A percentile compares a stretch with the other conserved stretches of the same genome.
Conservation (phyloP, 2,888 invertebrate species). For the Drosophila phalerata region DNA sequence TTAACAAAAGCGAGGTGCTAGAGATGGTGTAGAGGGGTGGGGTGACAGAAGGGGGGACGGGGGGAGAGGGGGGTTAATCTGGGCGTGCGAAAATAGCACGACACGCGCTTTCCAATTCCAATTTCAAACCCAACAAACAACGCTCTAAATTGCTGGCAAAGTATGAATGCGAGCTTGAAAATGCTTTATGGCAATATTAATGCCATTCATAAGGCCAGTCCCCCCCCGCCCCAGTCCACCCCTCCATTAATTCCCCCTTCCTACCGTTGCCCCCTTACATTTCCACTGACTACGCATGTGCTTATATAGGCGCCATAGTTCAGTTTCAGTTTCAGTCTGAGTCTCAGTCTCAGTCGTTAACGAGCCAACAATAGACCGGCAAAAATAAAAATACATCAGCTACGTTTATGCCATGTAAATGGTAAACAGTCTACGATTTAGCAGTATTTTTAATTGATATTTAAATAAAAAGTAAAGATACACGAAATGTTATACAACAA, state of each 20-base stretch:
- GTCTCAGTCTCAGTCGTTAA: slow-evolving; percentile 52
- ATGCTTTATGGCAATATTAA: slow-evolving; percentile 60
- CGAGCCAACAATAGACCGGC: slow-evolving; percentile 59
- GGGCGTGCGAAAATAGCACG: slow-evolving; percentile 71
- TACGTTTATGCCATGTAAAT: slow-evolving; percentile 34
- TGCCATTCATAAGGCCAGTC: slow-evolving; percentile 65
- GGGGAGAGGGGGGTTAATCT: slow-evolving; percentile 23
- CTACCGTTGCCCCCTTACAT: neutral
- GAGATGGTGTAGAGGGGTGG: neutral
- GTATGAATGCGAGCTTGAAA: slow-evolving; percentile 45
- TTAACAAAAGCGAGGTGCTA: slow-evolving; percentile 51
- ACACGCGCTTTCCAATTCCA: slow-evolving; percentile 51
- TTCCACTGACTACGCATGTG: slow-evolving; percentile 8
- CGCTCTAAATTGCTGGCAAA: slow-evolving; percentile 66
- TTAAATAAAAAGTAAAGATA: too few species aligned
- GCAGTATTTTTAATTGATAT: too few species aligned
- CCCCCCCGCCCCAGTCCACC: neutral
- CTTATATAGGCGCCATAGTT: slow-evolving; percentile 67
- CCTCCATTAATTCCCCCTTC: too few species aligned
- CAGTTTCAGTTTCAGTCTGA: too few species aligned
- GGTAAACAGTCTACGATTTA: neutral
- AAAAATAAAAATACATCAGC: slow-evolving; percentile 1
- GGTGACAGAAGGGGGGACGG: too few species aligned
- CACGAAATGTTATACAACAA: too few species aligned
- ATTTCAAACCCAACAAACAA: slow-evolving; percentile 52